phyloP scores from a whole-genome alignment of 2,888 invertebrate species.

The Monochamus alternatus region DNA sequence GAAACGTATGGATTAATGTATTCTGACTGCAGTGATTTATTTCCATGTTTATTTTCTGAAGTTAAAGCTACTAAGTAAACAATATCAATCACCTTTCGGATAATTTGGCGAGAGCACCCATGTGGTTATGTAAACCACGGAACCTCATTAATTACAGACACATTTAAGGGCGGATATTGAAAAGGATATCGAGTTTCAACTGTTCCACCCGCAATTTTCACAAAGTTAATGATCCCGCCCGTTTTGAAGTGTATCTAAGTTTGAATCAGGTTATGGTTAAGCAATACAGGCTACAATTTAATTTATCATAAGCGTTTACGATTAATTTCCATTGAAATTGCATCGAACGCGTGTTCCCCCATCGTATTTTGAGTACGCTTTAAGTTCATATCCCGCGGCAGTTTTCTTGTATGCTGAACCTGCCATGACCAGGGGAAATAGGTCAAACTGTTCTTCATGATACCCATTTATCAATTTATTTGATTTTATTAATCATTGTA shows the following conservation, averaged over 20 bases:
- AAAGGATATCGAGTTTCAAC: conserved; percentile 24
- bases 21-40: conserved; percentile 1
- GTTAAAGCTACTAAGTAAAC: conserved; percentile 21
- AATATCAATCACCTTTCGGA: conserved; percentile 19
- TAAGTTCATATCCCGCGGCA: no score
- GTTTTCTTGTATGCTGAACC: no score
- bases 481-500: no score
- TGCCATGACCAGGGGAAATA: no score
- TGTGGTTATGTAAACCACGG: conserved; percentile 24
- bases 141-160: conserved; percentile 13
- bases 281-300: background rate
- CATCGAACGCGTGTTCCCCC: background rate
- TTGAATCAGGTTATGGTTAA: conserved; percentile 1
- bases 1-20: background rate
- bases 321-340: conserved; percentile 6
- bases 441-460: no score
- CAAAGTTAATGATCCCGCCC: conserved; percentile 18
- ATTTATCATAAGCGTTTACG: conserved; percentile 1
- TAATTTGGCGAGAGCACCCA: conserved; percentile 17
- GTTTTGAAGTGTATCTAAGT: conserved; percentile 4
- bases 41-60: conserved; percentile 4
- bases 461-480: no score
- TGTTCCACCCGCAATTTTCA: conserved; percentile 20
- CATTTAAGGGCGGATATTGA: conserved; percentile 20
- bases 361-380: background rate